Evolutionary conservation across 2,797 vertebrate genomes (phyloP).

Genomic region (Vespertilio murinus): DNA sequence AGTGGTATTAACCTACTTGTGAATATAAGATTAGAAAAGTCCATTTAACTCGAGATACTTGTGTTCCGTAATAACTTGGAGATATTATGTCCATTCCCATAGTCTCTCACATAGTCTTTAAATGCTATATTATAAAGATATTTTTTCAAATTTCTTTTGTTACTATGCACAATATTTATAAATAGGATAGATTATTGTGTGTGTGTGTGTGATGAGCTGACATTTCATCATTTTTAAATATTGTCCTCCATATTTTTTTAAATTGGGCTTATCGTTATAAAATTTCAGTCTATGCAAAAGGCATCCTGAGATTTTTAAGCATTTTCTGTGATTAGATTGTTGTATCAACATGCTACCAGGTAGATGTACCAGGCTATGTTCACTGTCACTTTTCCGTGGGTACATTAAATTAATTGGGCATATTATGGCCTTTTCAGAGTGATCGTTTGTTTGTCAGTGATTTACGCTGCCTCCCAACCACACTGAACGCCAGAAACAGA

Average conservation of each 20-base stretch:
- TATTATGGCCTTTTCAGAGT: slow-evolving; percentile 50
- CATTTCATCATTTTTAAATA: neutral
- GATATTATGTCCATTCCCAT: neutral
- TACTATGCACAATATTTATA: neutral
- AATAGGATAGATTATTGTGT: neutral
- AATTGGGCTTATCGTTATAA: neutral
- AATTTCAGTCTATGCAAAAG: neutral
- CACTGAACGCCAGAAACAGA: slow-evolving; percentile 70
- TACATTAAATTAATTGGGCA: slow-evolving; percentile 70
- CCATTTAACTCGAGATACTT: neutral
- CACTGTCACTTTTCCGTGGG: slow-evolving; percentile 65
- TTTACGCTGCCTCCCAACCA: slow-evolving; percentile 54
- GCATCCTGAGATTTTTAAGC: neutral
- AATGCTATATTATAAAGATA: neutral
- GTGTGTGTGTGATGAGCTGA: neutral
- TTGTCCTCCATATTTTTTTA: neutral
- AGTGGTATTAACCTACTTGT: neutral
- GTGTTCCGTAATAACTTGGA: neutral
- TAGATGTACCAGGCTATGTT: slow-evolving; percentile 40
- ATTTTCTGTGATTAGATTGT: neutral
- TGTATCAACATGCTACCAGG: slow-evolving; percentile 1
- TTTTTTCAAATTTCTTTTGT: neutral
- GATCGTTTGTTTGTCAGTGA: slow-evolving; percentile 74
- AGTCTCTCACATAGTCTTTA: neutral
- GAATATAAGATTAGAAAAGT: neutral